A percentile compares a stretch with the other conserved stretches of the same genome.
Conservation (phyloP, 2,113 vertebrate species). For the Apeltes quadracus region DNA sequence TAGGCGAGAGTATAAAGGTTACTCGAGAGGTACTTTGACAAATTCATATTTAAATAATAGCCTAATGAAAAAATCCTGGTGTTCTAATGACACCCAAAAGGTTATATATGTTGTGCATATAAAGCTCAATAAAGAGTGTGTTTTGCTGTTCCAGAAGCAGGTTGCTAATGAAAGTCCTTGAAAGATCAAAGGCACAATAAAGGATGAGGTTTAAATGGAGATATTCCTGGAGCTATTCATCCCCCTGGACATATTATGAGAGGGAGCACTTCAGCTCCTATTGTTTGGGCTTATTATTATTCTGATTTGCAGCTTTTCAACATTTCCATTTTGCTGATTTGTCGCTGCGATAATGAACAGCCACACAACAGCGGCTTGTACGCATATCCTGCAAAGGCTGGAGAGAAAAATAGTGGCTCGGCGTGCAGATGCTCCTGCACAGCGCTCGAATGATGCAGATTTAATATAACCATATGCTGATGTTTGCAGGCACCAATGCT, state of each 20-base stretch:
- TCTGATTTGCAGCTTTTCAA: not conserved
- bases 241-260: conserved; percentile 29
- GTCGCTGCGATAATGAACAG: conserved; percentile 39
- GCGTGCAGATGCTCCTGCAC: conserved; percentile 29
- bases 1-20: conserved; percentile 49
- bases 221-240: conserved; percentile 13
- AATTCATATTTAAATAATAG: conserved; percentile 37
- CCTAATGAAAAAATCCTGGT: conserved; percentile 39
- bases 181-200: conserved; percentile 27
- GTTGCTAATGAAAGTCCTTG: conserved; percentile 28
- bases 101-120: not conserved
- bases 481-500: conserved; percentile 36
- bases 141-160: conserved; percentile 1
- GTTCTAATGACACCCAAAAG: conserved; percentile 33
- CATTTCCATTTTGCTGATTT: conserved; percentile 47
- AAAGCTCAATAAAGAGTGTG: conserved; percentile 19
- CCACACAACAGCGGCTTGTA: conserved; percentile 6
- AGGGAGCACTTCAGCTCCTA: conserved; percentile 13
- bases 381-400: conserved; percentile 4
- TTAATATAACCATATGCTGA: conserved; percentile 58
- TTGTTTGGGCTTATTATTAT: conserved; percentile 28
- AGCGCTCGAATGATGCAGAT: conserved; percentile 50
- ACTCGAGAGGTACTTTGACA: conserved; percentile 39
- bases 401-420: conserved; percentile 10
- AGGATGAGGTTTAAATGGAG: conserved; percentile 27